Percentiles rank a stretch among this genome's conserved stretches.
These are phyloP conservation scores for Coremacera marginata DNA, from an alignment of 2,888 invertebrate genomes.

Conservation along the genomic window DNA sequence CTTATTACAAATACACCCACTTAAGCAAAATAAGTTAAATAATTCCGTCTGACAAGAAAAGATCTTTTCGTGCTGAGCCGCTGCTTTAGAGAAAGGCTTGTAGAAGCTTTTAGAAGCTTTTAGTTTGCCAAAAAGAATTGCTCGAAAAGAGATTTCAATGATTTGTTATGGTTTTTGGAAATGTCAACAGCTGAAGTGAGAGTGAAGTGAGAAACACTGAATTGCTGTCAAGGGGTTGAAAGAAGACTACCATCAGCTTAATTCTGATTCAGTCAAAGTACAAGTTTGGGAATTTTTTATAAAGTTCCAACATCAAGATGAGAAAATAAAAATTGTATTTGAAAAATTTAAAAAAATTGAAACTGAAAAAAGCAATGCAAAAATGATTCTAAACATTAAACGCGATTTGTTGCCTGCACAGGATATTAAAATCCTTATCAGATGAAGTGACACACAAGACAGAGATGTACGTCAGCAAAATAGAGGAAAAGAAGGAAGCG, in stretches of 20 bases:
- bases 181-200: background rate
- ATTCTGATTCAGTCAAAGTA: too few relatives aligned
- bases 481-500: too few relatives aligned
- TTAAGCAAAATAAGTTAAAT: constrained; percentile 35
- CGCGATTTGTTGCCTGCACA: background rate
- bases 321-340: too few relatives aligned
- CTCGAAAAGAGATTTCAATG: constrained; percentile 4
- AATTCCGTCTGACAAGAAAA: constrained; percentile 31
- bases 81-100: background rate
- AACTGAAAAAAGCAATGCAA: too few relatives aligned
- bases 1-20: constrained; percentile 20
- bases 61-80: background rate
- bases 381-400: too few relatives aligned
- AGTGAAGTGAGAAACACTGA: background rate
- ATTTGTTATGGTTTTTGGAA: constrained; percentile 23
- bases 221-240: background rate
- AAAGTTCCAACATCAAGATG: too few relatives aligned
- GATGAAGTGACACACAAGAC: background rate
- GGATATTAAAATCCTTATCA: constrained; percentile 23
- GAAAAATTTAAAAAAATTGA: too few relatives aligned
- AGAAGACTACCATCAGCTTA: too few relatives aligned
- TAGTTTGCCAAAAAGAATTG: background rate
- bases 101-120: background rate
- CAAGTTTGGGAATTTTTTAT: too few relatives aligned
- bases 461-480: too few relatives aligned